Conservation (phyloP, 1,140 invertebrate genomes). For the Contarinia nasturtii region DNA sequence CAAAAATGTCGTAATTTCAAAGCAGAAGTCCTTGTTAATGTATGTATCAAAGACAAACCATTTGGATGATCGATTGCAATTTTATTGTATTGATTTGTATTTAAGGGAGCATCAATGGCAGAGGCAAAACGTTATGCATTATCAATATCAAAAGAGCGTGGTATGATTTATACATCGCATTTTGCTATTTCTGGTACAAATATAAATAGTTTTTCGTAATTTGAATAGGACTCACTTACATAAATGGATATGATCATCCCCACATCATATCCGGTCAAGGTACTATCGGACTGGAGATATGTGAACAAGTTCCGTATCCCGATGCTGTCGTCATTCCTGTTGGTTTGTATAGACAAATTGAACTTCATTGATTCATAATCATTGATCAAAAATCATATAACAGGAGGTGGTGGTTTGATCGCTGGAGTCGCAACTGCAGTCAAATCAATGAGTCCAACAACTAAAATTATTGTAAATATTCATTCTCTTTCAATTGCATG, state of each 20-base stretch:
- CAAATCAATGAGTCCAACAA: conserved; percentile 63
- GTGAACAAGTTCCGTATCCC: conserved; percentile 61
- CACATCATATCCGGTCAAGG: conserved; percentile 87
- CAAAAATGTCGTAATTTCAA: conserved; percentile 65
- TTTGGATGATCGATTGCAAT: background rate
- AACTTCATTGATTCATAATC: background rate
- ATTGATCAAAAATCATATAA: conserved; percentile 11
- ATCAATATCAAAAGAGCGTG: conserved; percentile 45
- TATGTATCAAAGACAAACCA: background rate
- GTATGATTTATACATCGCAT: conserved; percentile 57
- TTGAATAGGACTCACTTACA: conserved; percentile 25
- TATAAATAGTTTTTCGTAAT: too few species aligned
- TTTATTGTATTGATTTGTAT: background rate
- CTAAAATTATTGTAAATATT: conserved; percentile 51
- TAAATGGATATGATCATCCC: conserved; percentile 70
- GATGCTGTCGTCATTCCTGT: conserved; percentile 34
- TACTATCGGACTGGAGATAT: conserved; percentile 77
- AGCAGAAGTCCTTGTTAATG: conserved; percentile 61
- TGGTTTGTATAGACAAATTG: background rate
- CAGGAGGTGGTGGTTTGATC: conserved; percentile 77
- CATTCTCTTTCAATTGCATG: background rate
- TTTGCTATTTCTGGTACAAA: too few species aligned
- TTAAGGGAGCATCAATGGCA: conserved; percentile 60
- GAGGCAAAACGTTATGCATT: conserved; percentile 68
- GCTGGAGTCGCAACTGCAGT: conserved; percentile 73